Evolutionary conservation across 2,888 invertebrate species (phyloP).

Genomic region (Lutraria lutraria): DNA sequence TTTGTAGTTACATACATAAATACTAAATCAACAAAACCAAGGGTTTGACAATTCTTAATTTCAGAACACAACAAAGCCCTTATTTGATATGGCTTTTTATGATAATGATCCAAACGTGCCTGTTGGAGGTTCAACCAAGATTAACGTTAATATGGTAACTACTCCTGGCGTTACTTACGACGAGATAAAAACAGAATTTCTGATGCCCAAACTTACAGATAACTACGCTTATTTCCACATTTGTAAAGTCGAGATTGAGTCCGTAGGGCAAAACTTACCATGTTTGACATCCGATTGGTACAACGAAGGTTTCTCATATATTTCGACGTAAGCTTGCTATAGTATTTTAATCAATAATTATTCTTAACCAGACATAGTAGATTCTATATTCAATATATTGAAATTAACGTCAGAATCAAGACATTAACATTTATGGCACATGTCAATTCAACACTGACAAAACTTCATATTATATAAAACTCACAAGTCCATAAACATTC

Average conservation of each 20-base stretch:
- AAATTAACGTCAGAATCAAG: no score
- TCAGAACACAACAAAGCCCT: slow-evolving; percentile 72
- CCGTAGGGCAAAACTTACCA: slow-evolving; percentile 81
- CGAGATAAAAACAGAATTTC: slow-evolving; percentile 81
- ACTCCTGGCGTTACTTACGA: slow-evolving; percentile 72
- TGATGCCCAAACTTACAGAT: slow-evolving; percentile 77
- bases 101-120: slow-evolving; percentile 63
- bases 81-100: slow-evolving; percentile 66
- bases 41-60: background rate
- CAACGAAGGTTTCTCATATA: slow-evolving; percentile 70
- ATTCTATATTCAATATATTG: no score
- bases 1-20: no score
- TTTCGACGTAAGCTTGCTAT: slow-evolving; percentile 70
- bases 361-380: no score
- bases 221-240: slow-evolving; percentile 75
- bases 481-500: no score
- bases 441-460: no score
- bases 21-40: no score
- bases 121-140: slow-evolving; percentile 70
- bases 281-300: slow-evolving; percentile 77
- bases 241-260: slow-evolving; percentile 76
- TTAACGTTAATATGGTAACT: slow-evolving; percentile 75
- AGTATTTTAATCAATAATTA: background rate
- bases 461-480: no score
- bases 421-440: no score